phyloP scores from a whole-genome alignment of 2,113 vertebrate species.

The Nipponia nippon region DNA sequence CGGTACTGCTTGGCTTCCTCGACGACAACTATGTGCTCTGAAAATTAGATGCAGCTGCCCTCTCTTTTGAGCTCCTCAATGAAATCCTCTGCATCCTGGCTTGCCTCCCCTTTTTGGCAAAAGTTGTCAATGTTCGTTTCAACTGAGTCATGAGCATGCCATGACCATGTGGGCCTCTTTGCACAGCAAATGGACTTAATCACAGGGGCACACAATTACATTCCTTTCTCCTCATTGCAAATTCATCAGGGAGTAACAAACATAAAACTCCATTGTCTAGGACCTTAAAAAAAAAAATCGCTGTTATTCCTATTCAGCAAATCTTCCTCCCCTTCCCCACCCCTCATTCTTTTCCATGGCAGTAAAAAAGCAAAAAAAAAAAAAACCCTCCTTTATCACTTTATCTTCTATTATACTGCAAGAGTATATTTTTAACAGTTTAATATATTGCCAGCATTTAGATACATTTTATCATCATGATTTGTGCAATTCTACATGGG shows the following conservation, averaged over 20 bases:
- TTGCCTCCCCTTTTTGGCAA: constrained; percentile 10
- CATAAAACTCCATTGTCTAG: constrained; percentile 40
- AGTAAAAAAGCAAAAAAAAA: not conserved
- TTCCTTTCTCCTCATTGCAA: constrained; percentile 39
- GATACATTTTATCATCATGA: not conserved
- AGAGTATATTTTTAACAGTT: not conserved
- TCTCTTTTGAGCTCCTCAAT: not conserved
- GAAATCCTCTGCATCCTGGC: not conserved
- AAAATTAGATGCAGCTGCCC: constrained; percentile 52
- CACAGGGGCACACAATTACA: constrained; percentile 24
- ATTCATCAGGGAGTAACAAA: constrained; percentile 28
- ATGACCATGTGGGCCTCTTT: not conserved
- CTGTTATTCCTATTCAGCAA: not conserved
- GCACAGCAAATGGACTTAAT: constrained; percentile 45
- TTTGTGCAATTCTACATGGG: not conserved
- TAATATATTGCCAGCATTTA: not conserved
- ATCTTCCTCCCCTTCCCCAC: not conserved
- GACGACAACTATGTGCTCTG: constrained; percentile 9
- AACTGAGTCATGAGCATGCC: not conserved
- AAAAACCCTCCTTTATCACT: not conserved
- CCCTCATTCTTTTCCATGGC: not conserved
- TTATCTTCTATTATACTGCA: not conserved
- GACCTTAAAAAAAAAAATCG: not conserved
- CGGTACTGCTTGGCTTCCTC: not conserved
- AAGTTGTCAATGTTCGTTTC: not conserved